phyloP scores from a whole-genome alignment of 1,140 invertebrate species.

The Apis dorsata region DNA sequence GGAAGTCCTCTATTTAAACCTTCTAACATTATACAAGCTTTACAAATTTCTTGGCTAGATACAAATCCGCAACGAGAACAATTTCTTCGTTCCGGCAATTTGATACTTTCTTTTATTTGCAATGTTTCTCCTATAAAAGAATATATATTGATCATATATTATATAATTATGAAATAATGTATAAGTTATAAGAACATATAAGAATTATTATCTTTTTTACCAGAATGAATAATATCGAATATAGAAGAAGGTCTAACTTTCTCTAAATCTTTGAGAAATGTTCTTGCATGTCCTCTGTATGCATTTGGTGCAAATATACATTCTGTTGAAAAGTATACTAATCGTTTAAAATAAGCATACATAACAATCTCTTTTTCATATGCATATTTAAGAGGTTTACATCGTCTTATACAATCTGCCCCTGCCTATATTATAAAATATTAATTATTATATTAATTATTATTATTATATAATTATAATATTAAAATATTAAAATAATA shows the following conservation, averaged over 20 bases:
- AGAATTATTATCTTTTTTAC: slow-evolving; percentile 75
- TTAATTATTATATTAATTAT: slow-evolving; percentile 1
- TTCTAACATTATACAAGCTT: slow-evolving; percentile 97
- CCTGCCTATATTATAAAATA: slow-evolving; percentile 83
- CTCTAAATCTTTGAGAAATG: slow-evolving; percentile 97
- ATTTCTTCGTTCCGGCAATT: slow-evolving; percentile 89
- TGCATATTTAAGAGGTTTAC: slow-evolving; percentile 98
- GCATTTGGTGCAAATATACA: slow-evolving; percentile 99
- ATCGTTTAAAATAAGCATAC: slow-evolving; percentile 98
- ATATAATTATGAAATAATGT: slow-evolving; percentile 1
- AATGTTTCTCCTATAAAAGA: slow-evolving; percentile 89
- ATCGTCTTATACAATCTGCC: slow-evolving; percentile 93
- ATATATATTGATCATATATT: slow-evolving; percentile 49
- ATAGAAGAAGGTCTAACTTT: slow-evolving; percentile 95
- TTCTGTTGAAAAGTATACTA: slow-evolving; percentile 99
- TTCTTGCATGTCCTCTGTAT: slow-evolving; percentile 95
- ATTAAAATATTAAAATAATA: too few species aligned
- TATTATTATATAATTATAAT: too few species aligned
- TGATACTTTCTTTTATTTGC: slow-evolving; percentile 89
- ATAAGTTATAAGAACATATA: not conserved
- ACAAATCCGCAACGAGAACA: slow-evolving; percentile 96
- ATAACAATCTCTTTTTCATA: slow-evolving; percentile 99
- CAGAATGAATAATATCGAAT: slow-evolving; percentile 98
- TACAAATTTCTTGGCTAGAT: slow-evolving; percentile 97
- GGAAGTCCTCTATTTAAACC: slow-evolving; percentile 96